Evolutionary conservation across 1,140 invertebrate genomes (phyloP).

Genomic region (Neocloeon triangulifer): DNA sequence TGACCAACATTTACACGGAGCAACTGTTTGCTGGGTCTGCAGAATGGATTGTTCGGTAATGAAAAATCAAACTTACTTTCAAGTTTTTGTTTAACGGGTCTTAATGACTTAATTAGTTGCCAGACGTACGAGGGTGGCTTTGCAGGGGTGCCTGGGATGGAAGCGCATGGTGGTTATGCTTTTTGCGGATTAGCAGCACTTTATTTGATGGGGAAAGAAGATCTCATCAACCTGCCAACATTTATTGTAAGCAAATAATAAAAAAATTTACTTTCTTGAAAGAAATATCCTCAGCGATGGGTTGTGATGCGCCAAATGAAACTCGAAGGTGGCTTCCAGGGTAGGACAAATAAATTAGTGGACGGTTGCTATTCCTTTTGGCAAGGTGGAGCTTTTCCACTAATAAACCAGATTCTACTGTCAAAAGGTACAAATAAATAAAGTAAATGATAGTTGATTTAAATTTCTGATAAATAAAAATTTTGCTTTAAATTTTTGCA

Average conservation of each 20-base stretch:
- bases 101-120: conserved; percentile 29
- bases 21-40: conserved; percentile 65
- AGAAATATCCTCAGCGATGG: conserved; percentile 41
- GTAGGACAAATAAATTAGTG: conserved; percentile 92
- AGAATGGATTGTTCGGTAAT: conserved; percentile 62
- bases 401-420: conserved; percentile 34
- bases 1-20: conserved; percentile 59
- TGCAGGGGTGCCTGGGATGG: conserved; percentile 77
- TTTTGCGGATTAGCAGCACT: conserved; percentile 88
- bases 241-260: conserved; percentile 38
- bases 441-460: not conserved
- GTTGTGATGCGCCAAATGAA: conserved; percentile 71
- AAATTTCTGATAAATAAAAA: conserved; percentile 1
- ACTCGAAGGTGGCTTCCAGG: conserved; percentile 82
- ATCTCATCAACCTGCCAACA: conserved; percentile 52
- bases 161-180: conserved; percentile 96
- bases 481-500: conserved; percentile 1
- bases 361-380: conserved; percentile 99
- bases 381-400: conserved; percentile 79
- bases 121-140: conserved; percentile 99
- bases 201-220: conserved; percentile 53
- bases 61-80: not conserved
- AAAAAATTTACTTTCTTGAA: not conserved
- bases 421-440: conserved; percentile 16
- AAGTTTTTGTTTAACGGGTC: not conserved